Evolutionary conservation across 2,113 vertebrate species (phyloP).

Genomic region (Micromys minutus): DNA sequence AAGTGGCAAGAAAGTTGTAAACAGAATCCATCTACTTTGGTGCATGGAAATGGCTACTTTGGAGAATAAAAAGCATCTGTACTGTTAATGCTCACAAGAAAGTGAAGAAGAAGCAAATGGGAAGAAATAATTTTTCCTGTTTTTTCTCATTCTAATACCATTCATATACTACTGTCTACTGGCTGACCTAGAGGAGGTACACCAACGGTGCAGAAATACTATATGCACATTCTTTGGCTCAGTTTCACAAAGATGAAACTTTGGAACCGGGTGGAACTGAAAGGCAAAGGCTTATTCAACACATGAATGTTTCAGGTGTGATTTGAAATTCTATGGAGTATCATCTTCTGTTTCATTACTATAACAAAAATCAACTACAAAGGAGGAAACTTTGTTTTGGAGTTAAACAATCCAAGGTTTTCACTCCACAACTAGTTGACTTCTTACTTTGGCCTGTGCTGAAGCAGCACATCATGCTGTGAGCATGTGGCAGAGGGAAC

Average conservation of each 20-base stretch:
- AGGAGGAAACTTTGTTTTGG: background rate
- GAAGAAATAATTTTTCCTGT: background rate
- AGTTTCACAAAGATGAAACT: background rate
- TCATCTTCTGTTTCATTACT: background rate
- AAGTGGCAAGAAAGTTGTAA: background rate
- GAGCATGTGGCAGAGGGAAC: background rate
- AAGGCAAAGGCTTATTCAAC: background rate
- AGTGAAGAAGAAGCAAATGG: background rate
- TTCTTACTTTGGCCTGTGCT: background rate
- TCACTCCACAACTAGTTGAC: background rate
- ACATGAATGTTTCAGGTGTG: background rate
- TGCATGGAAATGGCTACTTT: background rate
- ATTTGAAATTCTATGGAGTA: background rate
- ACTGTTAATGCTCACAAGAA: background rate
- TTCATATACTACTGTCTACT: background rate
- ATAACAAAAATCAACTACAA: background rate
- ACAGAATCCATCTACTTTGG: background rate
- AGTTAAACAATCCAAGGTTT: background rate
- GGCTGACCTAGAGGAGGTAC: background rate
- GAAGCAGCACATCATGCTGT: background rate
- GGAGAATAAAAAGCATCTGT: background rate
- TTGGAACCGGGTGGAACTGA: accelerated
- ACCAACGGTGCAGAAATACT: background rate
- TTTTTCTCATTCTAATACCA: background rate
- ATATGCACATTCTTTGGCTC: background rate